Percentiles rank a stretch among this genome's conserved stretches.
Conservation (phyloP, 1,140 invertebrate species). For the Proctacanthus coquilletti region DNA sequence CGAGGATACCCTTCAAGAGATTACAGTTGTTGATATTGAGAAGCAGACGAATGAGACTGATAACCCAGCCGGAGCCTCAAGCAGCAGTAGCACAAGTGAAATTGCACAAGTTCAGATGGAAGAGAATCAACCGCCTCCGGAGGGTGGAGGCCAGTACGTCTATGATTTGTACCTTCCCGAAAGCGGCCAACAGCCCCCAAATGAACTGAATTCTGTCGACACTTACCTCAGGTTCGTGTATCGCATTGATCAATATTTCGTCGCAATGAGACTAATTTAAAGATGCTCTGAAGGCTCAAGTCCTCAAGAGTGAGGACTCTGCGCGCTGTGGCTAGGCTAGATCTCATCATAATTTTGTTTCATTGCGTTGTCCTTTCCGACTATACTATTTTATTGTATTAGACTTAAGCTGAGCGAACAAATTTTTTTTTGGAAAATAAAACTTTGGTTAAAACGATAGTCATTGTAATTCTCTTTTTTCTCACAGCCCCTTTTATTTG, state of each 20-base stretch:
- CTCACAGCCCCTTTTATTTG: no score
- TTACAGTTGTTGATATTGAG: constrained; percentile 12
- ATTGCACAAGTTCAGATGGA: not conserved
- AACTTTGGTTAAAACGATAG: no score
- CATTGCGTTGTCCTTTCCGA: no score
- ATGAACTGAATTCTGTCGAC: constrained; percentile 26
- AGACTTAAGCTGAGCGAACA: no score
- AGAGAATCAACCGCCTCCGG: not conserved
- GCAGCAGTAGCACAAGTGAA: no score
- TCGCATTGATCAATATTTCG: constrained; percentile 21
- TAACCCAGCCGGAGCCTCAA: not conserved
- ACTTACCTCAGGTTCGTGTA: constrained; percentile 29
- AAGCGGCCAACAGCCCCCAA: constrained; percentile 19
- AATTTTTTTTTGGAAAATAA: not conserved
- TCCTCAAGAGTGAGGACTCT: constrained; percentile 9
- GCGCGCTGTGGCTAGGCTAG: constrained; percentile 10
- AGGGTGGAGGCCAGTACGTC: constrained; percentile 10
- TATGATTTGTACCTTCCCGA: constrained; percentile 28
- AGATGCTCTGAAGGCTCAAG: constrained; percentile 7
- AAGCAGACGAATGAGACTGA: constrained; percentile 6
- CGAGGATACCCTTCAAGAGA: constrained; percentile 5
- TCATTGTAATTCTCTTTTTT: no score
- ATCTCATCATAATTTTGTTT: no score
- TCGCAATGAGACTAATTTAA: constrained; percentile 24
- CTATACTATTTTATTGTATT: no score